phyloP scores from a whole-genome alignment of 2,113 vertebrate genomes.

The Aptenodytes forsteri region DNA sequence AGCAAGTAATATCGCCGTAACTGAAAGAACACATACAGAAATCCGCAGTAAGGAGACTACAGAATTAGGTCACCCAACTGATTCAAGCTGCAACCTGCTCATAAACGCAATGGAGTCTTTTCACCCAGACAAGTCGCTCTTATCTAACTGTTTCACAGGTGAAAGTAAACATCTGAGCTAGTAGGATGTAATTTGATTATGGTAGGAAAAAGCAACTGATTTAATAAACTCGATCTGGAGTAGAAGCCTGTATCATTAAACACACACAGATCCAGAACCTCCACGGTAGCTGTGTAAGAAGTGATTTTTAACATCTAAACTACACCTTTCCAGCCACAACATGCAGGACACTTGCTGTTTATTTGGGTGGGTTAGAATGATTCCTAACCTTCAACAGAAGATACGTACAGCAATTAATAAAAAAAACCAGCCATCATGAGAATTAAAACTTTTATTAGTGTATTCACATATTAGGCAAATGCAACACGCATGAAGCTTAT shows the following conservation, averaged over 20 bases:
- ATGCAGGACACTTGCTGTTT: background rate
- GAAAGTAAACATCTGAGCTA: background rate
- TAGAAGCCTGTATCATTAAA: background rate
- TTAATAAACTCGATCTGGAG: background rate
- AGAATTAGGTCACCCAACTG: background rate
- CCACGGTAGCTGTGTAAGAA: accelerated
- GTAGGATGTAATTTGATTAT: background rate
- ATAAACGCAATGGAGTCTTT: background rate
- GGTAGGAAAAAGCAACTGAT: background rate
- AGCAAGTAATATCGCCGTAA: accelerated
- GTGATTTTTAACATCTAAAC: background rate
- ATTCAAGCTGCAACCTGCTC: background rate
- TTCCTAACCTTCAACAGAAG: background rate
- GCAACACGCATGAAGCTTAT: conserved; percentile 89
- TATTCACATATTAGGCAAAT: conserved; percentile 94
- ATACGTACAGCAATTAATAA: background rate
- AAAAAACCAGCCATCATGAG: conserved; percentile 48
- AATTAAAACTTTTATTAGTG: conserved; percentile 94
- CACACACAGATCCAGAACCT: background rate
- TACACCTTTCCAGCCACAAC: background rate
- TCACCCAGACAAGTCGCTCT: background rate
- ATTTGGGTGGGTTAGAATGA: background rate
- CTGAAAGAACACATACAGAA: background rate
- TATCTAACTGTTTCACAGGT: background rate
- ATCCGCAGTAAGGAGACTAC: background rate